A percentile compares a stretch with the other conserved stretches of the same genome.
phyloP scores from a whole-genome alignment of 2,888 invertebrate species.

The Incurvaria masculella region DNA sequence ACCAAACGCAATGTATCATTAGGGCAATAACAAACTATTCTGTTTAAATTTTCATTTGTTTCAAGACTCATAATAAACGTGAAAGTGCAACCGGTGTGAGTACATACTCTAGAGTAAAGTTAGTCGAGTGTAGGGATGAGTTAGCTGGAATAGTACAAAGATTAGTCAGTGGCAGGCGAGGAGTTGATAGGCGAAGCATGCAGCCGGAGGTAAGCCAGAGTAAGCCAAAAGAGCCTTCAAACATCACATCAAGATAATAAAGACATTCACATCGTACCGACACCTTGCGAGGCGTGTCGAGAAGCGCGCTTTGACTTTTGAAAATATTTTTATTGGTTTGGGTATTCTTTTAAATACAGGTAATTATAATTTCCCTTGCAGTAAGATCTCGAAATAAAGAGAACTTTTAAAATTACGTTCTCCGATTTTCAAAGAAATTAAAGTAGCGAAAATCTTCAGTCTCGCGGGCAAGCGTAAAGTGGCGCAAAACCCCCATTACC shows the following conservation, averaged over 20 bases:
- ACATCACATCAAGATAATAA: neutral
- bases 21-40: too few species aligned
- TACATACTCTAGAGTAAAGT: neutral
- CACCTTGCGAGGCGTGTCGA: neutral
- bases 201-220: neutral
- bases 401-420: too few species aligned
- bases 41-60: too few species aligned
- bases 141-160: constrained; percentile 53
- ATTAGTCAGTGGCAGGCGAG: constrained; percentile 33
- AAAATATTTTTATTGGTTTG: neutral
- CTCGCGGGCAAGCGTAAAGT: too few species aligned
- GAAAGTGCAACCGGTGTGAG: neutral
- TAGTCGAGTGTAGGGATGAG: constrained; percentile 36
- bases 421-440: too few species aligned
- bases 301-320: neutral
- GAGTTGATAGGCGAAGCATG: neutral
- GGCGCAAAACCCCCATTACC: too few species aligned
- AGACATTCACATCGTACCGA: neutral
- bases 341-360: neutral
- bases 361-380: too few species aligned
- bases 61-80: too few species aligned
- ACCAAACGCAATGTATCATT: too few species aligned
- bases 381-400: too few species aligned
- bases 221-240: neutral
- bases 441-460: too few species aligned